Evolutionary conservation across 2,797 vertebrate genomes (phyloP), one percentile per base, ranked within the genome.

Genomic region (Phrynocephalus forsythii): DNA sequence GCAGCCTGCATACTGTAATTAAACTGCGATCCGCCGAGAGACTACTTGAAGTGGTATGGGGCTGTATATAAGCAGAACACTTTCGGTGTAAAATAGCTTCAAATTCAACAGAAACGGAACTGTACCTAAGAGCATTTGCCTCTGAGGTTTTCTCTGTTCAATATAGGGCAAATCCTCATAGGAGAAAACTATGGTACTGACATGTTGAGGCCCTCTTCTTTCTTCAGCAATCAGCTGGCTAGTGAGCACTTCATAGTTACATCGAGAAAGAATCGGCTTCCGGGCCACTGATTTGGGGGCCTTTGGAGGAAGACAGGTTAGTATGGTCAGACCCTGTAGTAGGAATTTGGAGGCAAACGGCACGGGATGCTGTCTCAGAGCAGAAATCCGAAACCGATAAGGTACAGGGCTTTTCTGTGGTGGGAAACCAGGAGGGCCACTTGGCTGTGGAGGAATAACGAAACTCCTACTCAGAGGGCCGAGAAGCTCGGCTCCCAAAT

Each of bases 401-500:
- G 87, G 87, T 15, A 44, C 1, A 24, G 18, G 69, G 0, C 71
- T 44, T 68, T 85, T 88, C 30, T 75, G 83, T 9, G 30, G 6
- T 44, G 87, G 87, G 50, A 88, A 88, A 1, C 78, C 77, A 30
- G 87, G 83, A 66, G 87, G 87, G 22, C 87, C 87, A 9, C 48
- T 88, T 24, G 30, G 3, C 20, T 60, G 63, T 1, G 15, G 16
- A 48, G 87, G 28, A 52, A 88, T 80, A 80, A 68, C 15, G 9
- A 85, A 75, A 24, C 52, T 28, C 75, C 78, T 85, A 30, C 81
- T 81, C 3, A 87, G 20, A 71, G 30, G 30, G 4, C 2, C 13
- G 20, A 30, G 87, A 79, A 79, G 24, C 33, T 81, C 69, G 13
- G 18, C 28, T 38, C 71, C 69, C 9, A 68, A 80, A 66, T 66